Conservation (phyloP, 2,888 invertebrate genomes). For the Liposcelis brunnea region DNA sequence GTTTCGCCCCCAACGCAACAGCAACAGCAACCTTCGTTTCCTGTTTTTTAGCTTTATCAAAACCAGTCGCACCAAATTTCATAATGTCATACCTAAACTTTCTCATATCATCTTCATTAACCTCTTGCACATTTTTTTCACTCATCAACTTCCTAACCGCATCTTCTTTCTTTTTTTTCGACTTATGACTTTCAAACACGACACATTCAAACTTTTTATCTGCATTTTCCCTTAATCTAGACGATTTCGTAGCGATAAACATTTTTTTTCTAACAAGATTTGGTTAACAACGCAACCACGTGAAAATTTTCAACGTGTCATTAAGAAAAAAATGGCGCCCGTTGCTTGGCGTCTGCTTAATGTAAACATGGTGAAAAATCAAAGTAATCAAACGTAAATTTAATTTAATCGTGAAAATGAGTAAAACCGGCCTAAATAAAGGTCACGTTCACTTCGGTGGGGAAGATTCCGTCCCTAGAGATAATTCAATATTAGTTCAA, state of each 20-base stretch:
- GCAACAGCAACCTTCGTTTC: slow-evolving; percentile 62
- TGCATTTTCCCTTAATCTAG: background rate
- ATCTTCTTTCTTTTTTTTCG: background rate
- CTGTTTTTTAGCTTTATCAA: slow-evolving; percentile 48
- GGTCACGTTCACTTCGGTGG: slow-evolving; percentile 15
- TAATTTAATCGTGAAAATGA: no score
- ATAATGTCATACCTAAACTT: slow-evolving; percentile 62
- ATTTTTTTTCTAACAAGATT: no score
- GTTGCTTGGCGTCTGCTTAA: no score
- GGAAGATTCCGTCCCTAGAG: slow-evolving; percentile 14
- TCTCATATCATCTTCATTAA: slow-evolving; percentile 48
- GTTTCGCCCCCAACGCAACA: slow-evolving; percentile 68
- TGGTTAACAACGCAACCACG: no score
- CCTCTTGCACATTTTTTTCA: slow-evolving; percentile 14
- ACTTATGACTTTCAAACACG: slow-evolving; percentile 1
- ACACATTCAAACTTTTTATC: background rate
- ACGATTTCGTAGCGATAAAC: slow-evolving; percentile 4
- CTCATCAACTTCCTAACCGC: background rate
- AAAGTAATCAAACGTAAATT: no score
- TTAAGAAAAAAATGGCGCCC: no score
- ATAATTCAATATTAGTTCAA: slow-evolving; percentile 20
- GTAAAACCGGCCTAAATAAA: no score
- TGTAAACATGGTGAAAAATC: no score
- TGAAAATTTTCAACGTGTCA: no score
- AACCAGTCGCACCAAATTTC: slow-evolving; percentile 65